Conservation (phyloP, 2,797 vertebrate species). For the Coendou prehensilis region DNA sequence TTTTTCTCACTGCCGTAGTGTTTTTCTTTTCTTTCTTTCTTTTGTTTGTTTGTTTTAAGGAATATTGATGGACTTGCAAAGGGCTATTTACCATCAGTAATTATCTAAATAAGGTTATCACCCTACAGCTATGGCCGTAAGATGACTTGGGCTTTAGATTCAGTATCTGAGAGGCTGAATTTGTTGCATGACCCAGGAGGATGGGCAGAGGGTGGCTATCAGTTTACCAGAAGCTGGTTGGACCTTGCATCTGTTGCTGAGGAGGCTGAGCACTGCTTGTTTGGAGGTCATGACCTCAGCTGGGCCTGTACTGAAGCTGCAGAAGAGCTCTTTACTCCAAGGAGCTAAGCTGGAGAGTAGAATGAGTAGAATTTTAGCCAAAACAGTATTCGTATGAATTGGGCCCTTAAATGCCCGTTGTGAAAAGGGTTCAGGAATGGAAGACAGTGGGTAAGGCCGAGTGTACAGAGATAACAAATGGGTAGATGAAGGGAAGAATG, state of each 20-base stretch:
- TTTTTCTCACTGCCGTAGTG: slow-evolving; percentile 21
- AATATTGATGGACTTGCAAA: neutral
- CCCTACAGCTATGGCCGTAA: neutral
- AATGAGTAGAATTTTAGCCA: neutral
- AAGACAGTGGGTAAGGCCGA: neutral
- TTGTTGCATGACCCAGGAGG: neutral
- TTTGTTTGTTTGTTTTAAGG: neutral
- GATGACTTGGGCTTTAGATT: neutral
- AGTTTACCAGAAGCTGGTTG: neutral
- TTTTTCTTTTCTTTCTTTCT: neutral
- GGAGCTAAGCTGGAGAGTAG: neutral
- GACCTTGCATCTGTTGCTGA: slow-evolving; percentile 29
- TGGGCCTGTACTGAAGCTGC: neutral
- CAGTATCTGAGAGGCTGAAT: slow-evolving; percentile 26
- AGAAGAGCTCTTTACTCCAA: neutral
- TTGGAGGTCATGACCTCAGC: neutral
- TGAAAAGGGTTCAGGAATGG: neutral
- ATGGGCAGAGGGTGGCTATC: neutral
- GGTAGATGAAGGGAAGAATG: neutral
- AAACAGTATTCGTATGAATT: neutral
- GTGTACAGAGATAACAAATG: neutral
- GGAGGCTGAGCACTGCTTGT: neutral
- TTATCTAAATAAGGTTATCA: slow-evolving; percentile 30
- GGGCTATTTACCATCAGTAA: neutral
- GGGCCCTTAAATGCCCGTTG: neutral